phyloP scores from a whole-genome alignment of 1,140 invertebrate species.

The Leguminivora glycinivorella region DNA sequence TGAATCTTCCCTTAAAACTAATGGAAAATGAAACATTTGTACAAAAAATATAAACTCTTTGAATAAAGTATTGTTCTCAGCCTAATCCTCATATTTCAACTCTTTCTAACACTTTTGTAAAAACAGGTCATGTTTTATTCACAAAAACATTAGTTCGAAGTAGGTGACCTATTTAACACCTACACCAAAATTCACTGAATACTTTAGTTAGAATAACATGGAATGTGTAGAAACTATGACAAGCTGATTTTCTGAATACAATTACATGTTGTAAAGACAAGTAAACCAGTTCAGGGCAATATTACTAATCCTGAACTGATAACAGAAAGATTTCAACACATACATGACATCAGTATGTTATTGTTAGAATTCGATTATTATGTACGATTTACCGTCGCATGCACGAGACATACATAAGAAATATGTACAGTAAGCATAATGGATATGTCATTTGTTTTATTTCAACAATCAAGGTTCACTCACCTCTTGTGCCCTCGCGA shows the following conservation, averaged over 20 bases:
- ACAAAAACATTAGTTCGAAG: not conserved
- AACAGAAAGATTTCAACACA: constrained; percentile 7
- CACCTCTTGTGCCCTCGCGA: constrained; percentile 81
- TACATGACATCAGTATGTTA: not conserved
- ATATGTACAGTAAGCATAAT: not conserved
- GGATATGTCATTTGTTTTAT: constrained; percentile 18
- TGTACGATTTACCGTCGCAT: not conserved
- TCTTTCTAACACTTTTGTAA: constrained; percentile 5
- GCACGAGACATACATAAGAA: not conserved
- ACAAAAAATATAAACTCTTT: not conserved
- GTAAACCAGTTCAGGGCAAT: constrained; percentile 13
- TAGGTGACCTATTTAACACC: constrained; percentile 25
- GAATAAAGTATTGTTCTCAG: not conserved
- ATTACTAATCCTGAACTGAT: constrained; percentile 18
- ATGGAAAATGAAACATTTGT: too few species aligned
- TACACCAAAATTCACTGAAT: constrained; percentile 10
- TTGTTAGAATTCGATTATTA: not conserved
- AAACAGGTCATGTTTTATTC: not conserved
- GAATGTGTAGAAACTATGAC: not conserved
- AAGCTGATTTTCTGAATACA: not conserved
- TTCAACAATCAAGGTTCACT: constrained; percentile 38
- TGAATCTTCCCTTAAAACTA: too few species aligned
- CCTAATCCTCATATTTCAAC: not conserved
- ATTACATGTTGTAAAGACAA: constrained; percentile 19
- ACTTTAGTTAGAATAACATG: not conserved